Conservation (phyloP, 1,140 invertebrate species). For the Trissolcus basalis region DNA sequence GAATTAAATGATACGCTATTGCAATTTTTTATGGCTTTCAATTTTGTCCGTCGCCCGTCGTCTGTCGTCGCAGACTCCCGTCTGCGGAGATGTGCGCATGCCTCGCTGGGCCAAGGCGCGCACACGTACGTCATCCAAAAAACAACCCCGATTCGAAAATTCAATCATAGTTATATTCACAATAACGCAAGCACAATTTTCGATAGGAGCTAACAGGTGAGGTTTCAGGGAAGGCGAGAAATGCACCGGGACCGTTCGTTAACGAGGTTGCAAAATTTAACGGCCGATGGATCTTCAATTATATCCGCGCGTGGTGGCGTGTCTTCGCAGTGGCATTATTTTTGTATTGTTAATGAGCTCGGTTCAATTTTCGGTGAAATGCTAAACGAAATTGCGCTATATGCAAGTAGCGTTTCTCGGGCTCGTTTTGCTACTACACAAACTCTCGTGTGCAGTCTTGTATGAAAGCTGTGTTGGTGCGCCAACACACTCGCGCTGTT, state of each 20-base stretch:
- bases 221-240: background rate
- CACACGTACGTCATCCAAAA: slow-evolving; percentile 57
- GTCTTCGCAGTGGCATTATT: slow-evolving; percentile 41
- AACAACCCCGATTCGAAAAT: background rate
- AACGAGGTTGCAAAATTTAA: slow-evolving; percentile 24
- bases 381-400: slow-evolving; percentile 46
- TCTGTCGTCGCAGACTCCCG: too few species aligned
- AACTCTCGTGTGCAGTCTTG: background rate
- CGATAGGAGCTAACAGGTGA: background rate
- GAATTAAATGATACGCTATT: slow-evolving; percentile 75
- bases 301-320: slow-evolving; percentile 7
- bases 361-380: slow-evolving; percentile 57
- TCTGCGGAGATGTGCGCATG: too few species aligned
- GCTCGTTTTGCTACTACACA: slow-evolving; percentile 35
- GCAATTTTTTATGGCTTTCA: slow-evolving; percentile 59
- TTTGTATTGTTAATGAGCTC: slow-evolving; percentile 56
- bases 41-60: slow-evolving; percentile 48
- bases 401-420: slow-evolving; percentile 47
- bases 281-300: slow-evolving; percentile 28
- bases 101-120: too few species aligned
- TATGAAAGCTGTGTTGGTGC: slow-evolving; percentile 5
- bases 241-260: slow-evolving; percentile 2
- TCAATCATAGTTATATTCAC: background rate
- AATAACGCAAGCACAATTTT: background rate
- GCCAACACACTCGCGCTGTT: slow-evolving; percentile 22